Evolutionary conservation across 2,888 invertebrate species (phyloP).

Genomic region (Neoitamus cyanurus): DNA sequence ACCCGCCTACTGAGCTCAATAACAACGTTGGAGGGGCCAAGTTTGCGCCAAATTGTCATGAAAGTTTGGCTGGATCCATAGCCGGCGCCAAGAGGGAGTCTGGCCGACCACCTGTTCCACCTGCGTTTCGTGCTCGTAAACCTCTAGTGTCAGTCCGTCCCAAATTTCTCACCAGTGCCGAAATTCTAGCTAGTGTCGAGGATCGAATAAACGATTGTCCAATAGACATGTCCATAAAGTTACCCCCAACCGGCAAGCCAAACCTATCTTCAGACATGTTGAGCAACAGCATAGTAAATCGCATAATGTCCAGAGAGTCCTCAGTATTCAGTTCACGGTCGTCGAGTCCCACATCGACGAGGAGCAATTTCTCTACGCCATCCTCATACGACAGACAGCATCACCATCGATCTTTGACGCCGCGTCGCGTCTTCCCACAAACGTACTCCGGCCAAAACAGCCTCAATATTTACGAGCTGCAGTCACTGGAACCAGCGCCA

Average conservation of each 20-base stretch:
- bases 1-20: neutral
- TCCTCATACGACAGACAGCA: constrained; percentile 52
- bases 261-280: constrained; percentile 40
- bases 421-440: constrained; percentile 78
- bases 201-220: constrained; percentile 52
- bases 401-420: constrained; percentile 62
- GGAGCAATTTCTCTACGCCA: constrained; percentile 53
- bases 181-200: neutral
- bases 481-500: constrained; percentile 77
- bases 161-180: constrained; percentile 2
- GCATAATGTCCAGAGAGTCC: constrained; percentile 55
- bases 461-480: constrained; percentile 71
- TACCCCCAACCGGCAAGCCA: constrained; percentile 53
- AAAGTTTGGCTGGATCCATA: neutral
- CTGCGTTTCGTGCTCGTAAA: constrained; percentile 60
- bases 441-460: constrained; percentile 67
- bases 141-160: constrained; percentile 54
- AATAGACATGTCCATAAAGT: constrained; percentile 58
- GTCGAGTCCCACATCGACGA: constrained; percentile 68
- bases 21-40: neutral
- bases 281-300: constrained; percentile 35
- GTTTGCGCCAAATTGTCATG: neutral
- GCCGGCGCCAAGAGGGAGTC: neutral
- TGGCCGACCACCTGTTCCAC: constrained; percentile 61
- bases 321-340: constrained; percentile 68